Evolutionary conservation across 1,140 invertebrate genomes (phyloP), one percentile per base, ranked within the genome.

Genomic region (Coptotermes formosanus): DNA sequence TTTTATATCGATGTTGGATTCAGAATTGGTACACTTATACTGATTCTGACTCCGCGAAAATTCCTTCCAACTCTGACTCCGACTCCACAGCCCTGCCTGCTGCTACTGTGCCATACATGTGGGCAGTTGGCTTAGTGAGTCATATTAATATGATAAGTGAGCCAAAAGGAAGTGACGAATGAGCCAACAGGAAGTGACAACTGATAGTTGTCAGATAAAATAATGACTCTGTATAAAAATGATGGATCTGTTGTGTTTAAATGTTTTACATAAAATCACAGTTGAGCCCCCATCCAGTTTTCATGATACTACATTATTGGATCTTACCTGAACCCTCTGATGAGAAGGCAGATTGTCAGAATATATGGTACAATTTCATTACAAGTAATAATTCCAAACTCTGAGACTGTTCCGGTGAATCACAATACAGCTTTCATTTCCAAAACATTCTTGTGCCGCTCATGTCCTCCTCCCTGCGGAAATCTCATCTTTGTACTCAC

Each of bases 281-380:
- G 64, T 30, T 75, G 25, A 75, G n/a, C n/a, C 64, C 52, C 55
- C 25, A 69, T 69, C 64, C 64, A 69, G 64, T 69, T 69, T 25
- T 8, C 64, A 75, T 7, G 3, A 30, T 75, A 75, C 8, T 25
- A 7, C 64, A 75, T 75, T 30, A 30, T n/a, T n/a, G 64, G n/a
- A 30, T 75, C 64, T 25, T 30, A 75, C 64, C 64, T 75, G 64
- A 75, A 75, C 64, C 25, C n/a, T 30, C n/a, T 30, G 64, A 75
- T 9, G n/a, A 75, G 64, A 75, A 75, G 64, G n/a, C 64, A 75
- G 64, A 75, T 75, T 75, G 64, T 75, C 64, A 75, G 14, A 75
- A 75, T 75, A 75, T 75, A n/a, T 75, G 64, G n/a, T 75, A 75
- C n/a, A 75, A 75, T 75, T 75, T 75, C 64, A 30, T 75, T 75